These are phyloP conservation scores for Tinamus guttatus DNA, from an alignment of 2,113 vertebrate genomes.

Conservation along the genomic window DNA sequence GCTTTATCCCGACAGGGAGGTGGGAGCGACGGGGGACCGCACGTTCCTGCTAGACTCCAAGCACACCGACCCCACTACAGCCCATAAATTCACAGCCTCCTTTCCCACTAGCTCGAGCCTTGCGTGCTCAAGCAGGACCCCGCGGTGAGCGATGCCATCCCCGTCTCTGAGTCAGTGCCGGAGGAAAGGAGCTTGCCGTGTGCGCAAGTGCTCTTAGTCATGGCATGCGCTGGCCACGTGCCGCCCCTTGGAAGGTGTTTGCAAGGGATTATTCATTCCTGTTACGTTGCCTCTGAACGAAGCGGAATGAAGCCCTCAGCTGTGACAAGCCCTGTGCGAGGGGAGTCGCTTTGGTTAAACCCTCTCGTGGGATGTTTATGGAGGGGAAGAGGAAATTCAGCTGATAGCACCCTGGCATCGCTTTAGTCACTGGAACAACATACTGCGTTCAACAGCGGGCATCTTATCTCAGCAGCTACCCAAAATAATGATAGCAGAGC, in stretches of 20 bases:
- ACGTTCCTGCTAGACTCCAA: background rate
- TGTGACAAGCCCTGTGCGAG: background rate
- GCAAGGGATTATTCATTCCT: background rate
- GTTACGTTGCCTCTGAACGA: background rate
- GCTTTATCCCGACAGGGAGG: background rate
- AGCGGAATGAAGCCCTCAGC: background rate
- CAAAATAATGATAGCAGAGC: accelerated
- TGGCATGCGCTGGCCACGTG: no score
- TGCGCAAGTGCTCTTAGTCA: no score
- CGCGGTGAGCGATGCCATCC: no score
- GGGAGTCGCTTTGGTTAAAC: background rate
- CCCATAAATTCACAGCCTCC: no score
- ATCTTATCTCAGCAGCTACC: background rate
- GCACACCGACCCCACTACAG: background rate
- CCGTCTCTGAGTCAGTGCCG: background rate
- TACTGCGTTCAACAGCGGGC: accelerated
- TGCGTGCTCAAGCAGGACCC: no score
- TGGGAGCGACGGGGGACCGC: accelerated
- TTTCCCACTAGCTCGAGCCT: background rate
- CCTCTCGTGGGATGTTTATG: accelerated
- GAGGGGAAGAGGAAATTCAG: accelerated
- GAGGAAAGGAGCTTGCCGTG: background rate
- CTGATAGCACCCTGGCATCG: accelerated
- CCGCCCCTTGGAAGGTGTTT: no score
- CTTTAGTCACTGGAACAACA: background rate